Evolutionary conservation across 2,113 vertebrate species (phyloP).

Genomic region (Sminthopsis crassicaudata): DNA sequence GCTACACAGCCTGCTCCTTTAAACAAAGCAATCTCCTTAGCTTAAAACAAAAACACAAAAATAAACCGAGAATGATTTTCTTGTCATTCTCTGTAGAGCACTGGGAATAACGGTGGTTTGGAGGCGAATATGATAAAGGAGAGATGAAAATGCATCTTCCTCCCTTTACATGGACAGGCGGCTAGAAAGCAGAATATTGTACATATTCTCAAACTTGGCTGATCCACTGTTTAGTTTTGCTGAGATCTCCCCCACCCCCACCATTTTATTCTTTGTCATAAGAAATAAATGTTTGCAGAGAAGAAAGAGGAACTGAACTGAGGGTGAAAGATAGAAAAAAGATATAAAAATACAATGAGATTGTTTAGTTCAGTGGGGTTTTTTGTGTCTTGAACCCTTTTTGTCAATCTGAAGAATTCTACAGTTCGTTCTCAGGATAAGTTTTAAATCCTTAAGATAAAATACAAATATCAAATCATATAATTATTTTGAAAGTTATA

Average conservation of each 20-base stretch:
- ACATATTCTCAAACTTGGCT: background rate
- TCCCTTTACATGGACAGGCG: background rate
- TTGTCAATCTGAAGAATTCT: background rate
- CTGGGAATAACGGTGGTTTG: background rate
- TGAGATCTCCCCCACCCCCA: background rate
- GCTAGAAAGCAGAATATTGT: background rate
- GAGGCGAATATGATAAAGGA: background rate
- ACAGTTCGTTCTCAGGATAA: background rate
- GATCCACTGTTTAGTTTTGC: background rate
- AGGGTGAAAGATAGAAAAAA: background rate
- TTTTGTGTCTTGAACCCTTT: background rate
- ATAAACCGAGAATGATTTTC: background rate
- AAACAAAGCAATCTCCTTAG: background rate
- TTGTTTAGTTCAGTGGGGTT: background rate
- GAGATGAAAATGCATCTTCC: background rate
- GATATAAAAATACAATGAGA: background rate
- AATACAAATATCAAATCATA: background rate
- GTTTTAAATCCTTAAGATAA: background rate
- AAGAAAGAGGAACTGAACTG: background rate
- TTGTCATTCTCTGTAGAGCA: background rate
- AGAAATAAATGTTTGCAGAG: background rate
- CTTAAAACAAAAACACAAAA: background rate
- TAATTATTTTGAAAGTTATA: background rate
- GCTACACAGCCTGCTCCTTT: background rate
- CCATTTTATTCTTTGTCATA: background rate